Evolutionary conservation across 2,797 vertebrate species (phyloP), one percentile per base, ranked within the genome.

Genomic region (Gambelia wislizenii): DNA sequence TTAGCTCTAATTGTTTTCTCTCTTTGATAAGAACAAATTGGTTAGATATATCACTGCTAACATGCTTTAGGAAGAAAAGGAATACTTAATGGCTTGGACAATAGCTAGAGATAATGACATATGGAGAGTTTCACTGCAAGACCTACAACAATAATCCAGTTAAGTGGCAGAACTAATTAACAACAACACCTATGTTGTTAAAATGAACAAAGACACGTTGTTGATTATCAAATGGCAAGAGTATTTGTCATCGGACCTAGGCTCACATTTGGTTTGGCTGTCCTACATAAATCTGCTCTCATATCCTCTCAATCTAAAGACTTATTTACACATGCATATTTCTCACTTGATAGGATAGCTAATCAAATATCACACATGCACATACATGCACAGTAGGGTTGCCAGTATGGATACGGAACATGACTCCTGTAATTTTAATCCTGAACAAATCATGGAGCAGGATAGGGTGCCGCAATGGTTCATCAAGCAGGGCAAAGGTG

Each of bases 171-270:
- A 49, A 56, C 44, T 79, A 61, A 84, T 74, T 74, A 84, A 72
- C 36, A 56, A 33, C 39, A 79, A 6, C 54, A 54, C 7, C 13
- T 86, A 22, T 69, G 42, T n/a, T 82, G 70, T 56, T 77, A 49
- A 56, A 76, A 59, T 30, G 83, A 81, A 59, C n/a, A 47, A 44
- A 82, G 79, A 42, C 44, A 75, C 33, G 69, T 44, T 25, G 30
- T 59, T 72, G 27, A 20, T 87, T 74, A 74, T 74, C 44, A 84
- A 12, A 61, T 20, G 47, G 9, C 67, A n/a, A 44, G 16, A 81
- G 36, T 56, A 25, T 56, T 85, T 94, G 89, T 88, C 92, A 42
- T 85, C 10, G 56, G 69, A 90, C 7, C n/a, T 67, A 90, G 92
- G 33, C 20, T 12, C 16, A 61, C 64, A 25, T 87, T 61, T 84